Evolutionary conservation across 2,888 invertebrate species (phyloP), one percentile per base, ranked within the genome.

Genomic region (Drosophila paranaensis): DNA sequence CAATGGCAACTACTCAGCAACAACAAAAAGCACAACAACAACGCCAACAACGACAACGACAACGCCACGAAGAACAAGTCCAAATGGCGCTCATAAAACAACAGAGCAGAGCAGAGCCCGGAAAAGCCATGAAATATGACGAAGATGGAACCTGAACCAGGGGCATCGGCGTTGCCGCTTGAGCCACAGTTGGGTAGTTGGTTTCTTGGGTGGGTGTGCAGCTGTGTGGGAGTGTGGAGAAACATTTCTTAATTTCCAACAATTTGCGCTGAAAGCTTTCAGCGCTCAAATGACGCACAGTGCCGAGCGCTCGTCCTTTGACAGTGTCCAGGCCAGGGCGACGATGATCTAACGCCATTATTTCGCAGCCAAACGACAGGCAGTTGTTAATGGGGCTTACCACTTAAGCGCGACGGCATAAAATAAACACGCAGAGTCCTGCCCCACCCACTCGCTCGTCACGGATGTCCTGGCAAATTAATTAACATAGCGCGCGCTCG

Each of bases 231-330:
- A 42, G 55, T 43, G 63, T 64, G 65, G 71, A 67, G 63, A 70
- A 81, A 77, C 85, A 90, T 90, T 89, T 91, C 83, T 90, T 91
- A 90, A 90, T 90, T 91, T 90, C 80, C 81, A 79, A 89, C 80
- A 86, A 84, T 88, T 88, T 90, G 82, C 82, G 79, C 83, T 82
- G 82, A 89, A 89, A 87, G 84, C 90, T 88, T 85, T 90, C 86
- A 79, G 70, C 85, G 89, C 89, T 87, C 77, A 83, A 87, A 90
- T 87, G 90, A 88, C 90, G 82, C 74, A 74, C 81, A 60, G 70
- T 53, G 20, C 20, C 27, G 54, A 63, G 55, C 55, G 72, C 33
- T 37, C 48, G 54, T 64, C 66, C 67, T 55, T 50, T 39, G 65
- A 51, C 71, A 46, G 37, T 46, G 48, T 60, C 37, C 69, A 50